Base-by-base conservation (phyloP, 2,113 vertebrate genomes). In the Butorides virescens region DNA sequence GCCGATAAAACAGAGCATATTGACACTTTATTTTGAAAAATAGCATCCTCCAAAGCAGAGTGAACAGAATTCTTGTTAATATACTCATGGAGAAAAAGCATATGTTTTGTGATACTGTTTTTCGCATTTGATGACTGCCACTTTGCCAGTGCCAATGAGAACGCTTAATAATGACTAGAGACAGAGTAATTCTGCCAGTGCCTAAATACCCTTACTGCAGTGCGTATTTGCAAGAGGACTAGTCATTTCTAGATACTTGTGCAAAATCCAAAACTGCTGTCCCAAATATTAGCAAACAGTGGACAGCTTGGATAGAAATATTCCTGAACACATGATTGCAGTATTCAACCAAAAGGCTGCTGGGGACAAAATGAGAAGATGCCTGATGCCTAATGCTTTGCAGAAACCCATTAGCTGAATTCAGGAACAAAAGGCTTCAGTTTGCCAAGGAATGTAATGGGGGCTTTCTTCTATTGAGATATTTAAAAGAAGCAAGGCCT, bases 351-450 rank as follows among this genome's bases (percentile, higher is more conserved):
- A 81, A 65, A 80, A 68, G 50, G 30, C 59, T 93, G 46, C 73
- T 74, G 61, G 27, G 59, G 36, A 47, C 74, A 88, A 93, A 95
- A 65, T 46, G 29, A 77, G 46, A 84, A 83, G 82, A 72, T 81
- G 42, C 11, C 47, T 95, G 82, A 72, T 81, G 42, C 11, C 47
- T 95, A 75, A 47, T 73, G 44, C 49, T 91, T 79, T 86, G 52
- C 47, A 88, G 61, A 95, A 97, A 86, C 15, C 20, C 22, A 13
- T 81, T 90, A 73, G 39, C 30, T 70, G 36, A 88, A 88, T 88
- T 93, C 83, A 52, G 71, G 42, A 96, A 91, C 42, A 96, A 93
- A 91, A 78, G 36, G 9, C 47, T 90, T 96, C 89, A 82, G 59
- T 88, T 93, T 90, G 39, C 52, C 36, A 75, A 90, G 50, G 68